Conservation (phyloP, 2,888 invertebrate species). For the Erannis defoliaria region DNA sequence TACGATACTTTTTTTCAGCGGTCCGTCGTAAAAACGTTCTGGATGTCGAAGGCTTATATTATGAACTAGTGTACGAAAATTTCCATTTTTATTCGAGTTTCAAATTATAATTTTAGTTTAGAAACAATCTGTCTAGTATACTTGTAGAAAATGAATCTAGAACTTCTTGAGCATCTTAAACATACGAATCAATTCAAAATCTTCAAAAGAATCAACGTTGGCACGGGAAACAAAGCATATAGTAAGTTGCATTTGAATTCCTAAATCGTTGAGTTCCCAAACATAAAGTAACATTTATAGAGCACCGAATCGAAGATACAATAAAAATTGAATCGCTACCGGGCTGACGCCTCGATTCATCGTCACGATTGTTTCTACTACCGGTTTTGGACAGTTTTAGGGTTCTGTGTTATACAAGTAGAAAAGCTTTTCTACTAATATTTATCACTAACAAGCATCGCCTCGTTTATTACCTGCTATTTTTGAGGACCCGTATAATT, state of each 20-base stretch:
- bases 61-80: slow-evolving; percentile 38
- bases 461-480: too few species aligned
- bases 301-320: slow-evolving; percentile 55
- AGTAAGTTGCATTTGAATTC: slow-evolving; percentile 32
- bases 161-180: too few species aligned
- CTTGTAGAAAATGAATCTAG: too few species aligned
- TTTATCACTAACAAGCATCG: neutral
- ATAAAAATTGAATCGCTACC: slow-evolving; percentile 62
- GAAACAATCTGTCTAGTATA: too few species aligned
- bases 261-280: slow-evolving; percentile 32
- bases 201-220: slow-evolving; percentile 6
- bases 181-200: neutral
- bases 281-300: slow-evolving; percentile 54
- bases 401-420: slow-evolving; percentile 52
- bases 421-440: neutral
- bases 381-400: slow-evolving; percentile 75
- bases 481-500: too few species aligned
- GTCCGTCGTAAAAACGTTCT: slow-evolving; percentile 64
- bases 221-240: slow-evolving; percentile 16
- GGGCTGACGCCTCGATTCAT: slow-evolving; percentile 55
- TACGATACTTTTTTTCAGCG: slow-evolving; percentile 63
- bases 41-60: slow-evolving; percentile 56
- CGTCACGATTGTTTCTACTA: slow-evolving; percentile 79
- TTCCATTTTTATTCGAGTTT: slow-evolving; percentile 19
- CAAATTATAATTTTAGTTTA: slow-evolving; percentile 1